phyloP scores from a whole-genome alignment of 2,888 invertebrate genomes.

The Hemithea aestivaria region DNA sequence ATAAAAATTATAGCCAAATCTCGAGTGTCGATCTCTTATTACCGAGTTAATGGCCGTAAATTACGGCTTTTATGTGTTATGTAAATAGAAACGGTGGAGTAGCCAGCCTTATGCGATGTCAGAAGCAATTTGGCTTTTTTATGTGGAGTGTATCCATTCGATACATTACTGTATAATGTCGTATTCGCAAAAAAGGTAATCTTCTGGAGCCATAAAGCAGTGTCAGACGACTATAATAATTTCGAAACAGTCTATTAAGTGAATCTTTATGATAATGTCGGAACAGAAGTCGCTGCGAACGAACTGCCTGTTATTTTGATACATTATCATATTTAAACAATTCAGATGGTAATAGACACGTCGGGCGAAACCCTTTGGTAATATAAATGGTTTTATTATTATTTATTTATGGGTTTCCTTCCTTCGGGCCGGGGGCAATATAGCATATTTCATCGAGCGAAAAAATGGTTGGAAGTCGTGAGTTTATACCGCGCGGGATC shows the following conservation, averaged over 20 bases:
- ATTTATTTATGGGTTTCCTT: slow-evolving; percentile 79
- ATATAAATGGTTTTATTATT: slow-evolving; percentile 79
- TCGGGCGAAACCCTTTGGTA: slow-evolving; percentile 77
- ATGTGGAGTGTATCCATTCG: slow-evolving; percentile 35
- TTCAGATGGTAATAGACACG: slow-evolving; percentile 79
- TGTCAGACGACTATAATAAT: slow-evolving; percentile 71
- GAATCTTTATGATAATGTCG: slow-evolving; percentile 76
- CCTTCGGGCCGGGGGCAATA: slow-evolving; percentile 70
- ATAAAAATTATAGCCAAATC: slow-evolving; percentile 46
- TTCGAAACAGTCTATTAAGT: slow-evolving; percentile 77
- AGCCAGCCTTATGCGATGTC: slow-evolving; percentile 26
- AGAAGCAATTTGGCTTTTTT: slow-evolving; percentile 34
- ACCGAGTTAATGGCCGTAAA: slow-evolving; percentile 41
- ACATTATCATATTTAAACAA: slow-evolving; percentile 79
- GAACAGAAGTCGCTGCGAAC: slow-evolving; percentile 74
- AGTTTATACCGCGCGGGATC: slow-evolving; percentile 68
- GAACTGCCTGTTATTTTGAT: slow-evolving; percentile 76
- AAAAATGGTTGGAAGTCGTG: slow-evolving; percentile 75
- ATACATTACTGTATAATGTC: slow-evolving; percentile 41
- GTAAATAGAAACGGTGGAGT: slow-evolving; percentile 29
- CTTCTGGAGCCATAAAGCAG: slow-evolving; percentile 58
- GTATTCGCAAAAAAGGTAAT: slow-evolving; percentile 51
- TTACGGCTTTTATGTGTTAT: slow-evolving; percentile 38
- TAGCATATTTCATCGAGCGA: slow-evolving; percentile 76
- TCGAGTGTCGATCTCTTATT: slow-evolving; percentile 48